Evolutionary conservation across 2,113 vertebrate genomes (phyloP), one percentile per base, ranked within the genome.

Genomic region (Vulpes lagopus): DNA sequence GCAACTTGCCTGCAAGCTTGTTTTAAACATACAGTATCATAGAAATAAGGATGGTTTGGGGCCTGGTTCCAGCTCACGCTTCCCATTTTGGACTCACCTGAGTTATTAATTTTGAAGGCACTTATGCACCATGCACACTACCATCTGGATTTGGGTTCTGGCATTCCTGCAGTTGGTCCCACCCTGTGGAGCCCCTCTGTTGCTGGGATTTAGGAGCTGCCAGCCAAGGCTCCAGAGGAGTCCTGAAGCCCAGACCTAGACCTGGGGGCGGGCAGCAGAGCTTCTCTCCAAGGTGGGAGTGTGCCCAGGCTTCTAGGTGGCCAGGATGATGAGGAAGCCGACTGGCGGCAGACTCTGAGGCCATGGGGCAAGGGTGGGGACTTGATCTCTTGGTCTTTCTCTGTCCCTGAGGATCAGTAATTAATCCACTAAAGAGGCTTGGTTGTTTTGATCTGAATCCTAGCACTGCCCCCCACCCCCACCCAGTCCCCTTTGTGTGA

Each of bases 401-500:
- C 98, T 98, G 98, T 98, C 98, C 92, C 96, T 95, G 98, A 98
- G 98, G 98, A 98, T 98, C 98, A 98, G 98, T 98, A 98, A 98
- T 99, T 98, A 98, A 98, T 98, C 98, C 98, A 98, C 98, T 98
- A 96, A 98, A 98, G 98, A 98, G 98, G 98, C 97, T 98, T 95
- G 98, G 98, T 94, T 98, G 98, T 98, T 98, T 98, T 98, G 98
- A 98, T 98, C 98, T 97, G 69, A 64, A 76, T 82, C 80, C 53
- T 32, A 64, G 59, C 30, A 5, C 83, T 12, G 64, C 30, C 22
- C 22, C 5, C n/a, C 51, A 81, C 64, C 30, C 6, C 2, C 30
- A 11, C 85, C 12, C 8, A 11, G 49, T 27, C 98, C 95, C 98
- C 98, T 99, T 99, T 99, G 98, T 99, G 94, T 95, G 43, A 43